Base-by-base conservation (phyloP, 2,888 invertebrate genomes). In the Dicroscelio sp. region DNA sequence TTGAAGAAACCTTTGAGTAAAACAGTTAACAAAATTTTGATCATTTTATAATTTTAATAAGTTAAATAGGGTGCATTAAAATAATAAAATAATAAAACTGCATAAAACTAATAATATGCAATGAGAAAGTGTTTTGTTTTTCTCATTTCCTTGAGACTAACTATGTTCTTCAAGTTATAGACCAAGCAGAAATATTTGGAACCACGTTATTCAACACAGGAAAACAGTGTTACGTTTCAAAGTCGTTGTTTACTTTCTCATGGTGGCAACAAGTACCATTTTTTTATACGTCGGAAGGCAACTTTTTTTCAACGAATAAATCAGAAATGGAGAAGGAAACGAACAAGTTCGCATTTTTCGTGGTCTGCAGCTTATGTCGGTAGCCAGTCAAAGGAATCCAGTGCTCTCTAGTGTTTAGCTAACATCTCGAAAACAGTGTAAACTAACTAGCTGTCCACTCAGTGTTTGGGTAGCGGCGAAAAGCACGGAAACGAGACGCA, bases 401-500 rank as follows among this genome's bases (percentile, higher is more conserved):
- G 69, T 87, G 90, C 91, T 86, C 88, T 76, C 93, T 92, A 93
- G 92, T 96, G 96, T 96, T 96, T 96, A 94, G 95, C 95, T 96
- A 96, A 96, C 96, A 95, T 95, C 95, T 95, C 93, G 94, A 95
- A 96, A 96, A 96, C 96, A 95, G 95, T 95, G 95, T 96, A 96
- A 96, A 96, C 96, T 96, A 96, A 96, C 95, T 96, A 95, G 95
- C 95, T 95, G 95, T 96, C 95, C 94, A 95, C 90, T 93, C 84
- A 75, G 69, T 96, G 96, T 96, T 96, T 96, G 94, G 93, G 94
- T 95, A 96, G 94, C 95, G 93, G 93, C 90, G 69, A 86, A 92
- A 91, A 90, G 89, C 86, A 89, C 91, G 91, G 76, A 93, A 93
- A 90, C 85, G 92, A 93, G 84, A 88, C 82, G 85, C 90, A 73